Base-by-base conservation (phyloP, 2,888 invertebrate species). In the Erebia epiphron region DNA sequence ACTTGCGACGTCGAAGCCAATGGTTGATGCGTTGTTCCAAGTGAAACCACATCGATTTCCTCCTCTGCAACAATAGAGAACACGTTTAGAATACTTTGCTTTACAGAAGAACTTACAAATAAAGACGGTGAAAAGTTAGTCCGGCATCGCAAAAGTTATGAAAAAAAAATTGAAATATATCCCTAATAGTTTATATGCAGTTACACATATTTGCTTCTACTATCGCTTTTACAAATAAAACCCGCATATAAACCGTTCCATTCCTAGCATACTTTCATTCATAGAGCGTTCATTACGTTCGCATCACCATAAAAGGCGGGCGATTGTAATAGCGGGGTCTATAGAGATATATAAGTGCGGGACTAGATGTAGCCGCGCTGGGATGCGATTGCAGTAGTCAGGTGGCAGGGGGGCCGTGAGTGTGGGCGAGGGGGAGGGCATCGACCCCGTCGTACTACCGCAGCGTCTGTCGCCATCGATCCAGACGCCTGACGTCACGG, bases 1-100 rank as follows among this genome's bases (percentile, higher is more conserved):
- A 86, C 81, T 73, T 87, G 88, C 43, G 86, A 74, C 63, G 84
- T 79, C 80, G 85, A 76, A 63, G 85, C 81, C 76, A 91, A 74
- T 52, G 85, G 85, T 73, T 85, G 86, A 68, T 82, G 82, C 57
- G 79, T 71, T 26, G 85, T 88, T 84, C 95, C 95, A 76, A 96
- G 90, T 0, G 96, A 96, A 67, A 97, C 97, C 68, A 97, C 97
- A 85, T 97, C 97, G 82, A 97, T 97, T 94, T 97, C 97, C 90
- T 97, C 97, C 86, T 96, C 96, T 96, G 95, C 75, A 95, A 95
- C 92, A 94, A 91, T 75, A 78, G 87, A 92, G 79, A 90, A 78
- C 26, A 66, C 49, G 69, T 75, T 77, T 69, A 73, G 64, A 60
- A 70, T 35, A 57, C 14, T 26, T 46, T 46, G 41, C 49, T 50